Conservation (phyloP, 2,797 vertebrate species). For the Parambassis ranga region DNA sequence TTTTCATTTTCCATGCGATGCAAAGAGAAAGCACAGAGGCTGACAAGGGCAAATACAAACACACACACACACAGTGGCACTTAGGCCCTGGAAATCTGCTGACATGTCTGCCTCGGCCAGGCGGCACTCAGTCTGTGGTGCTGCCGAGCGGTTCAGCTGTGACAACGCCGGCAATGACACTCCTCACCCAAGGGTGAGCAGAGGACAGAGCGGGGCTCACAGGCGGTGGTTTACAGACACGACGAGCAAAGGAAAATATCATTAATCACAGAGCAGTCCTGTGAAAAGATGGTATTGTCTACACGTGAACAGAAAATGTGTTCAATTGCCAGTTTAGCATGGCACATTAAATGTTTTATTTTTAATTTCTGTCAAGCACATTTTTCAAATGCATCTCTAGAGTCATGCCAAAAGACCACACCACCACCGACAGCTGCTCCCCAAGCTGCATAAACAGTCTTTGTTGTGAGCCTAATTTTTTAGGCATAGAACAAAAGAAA, state of each 20-base stretch:
- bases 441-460: too few relatives aligned
- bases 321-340: neutral
- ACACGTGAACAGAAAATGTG: conserved; percentile 4
- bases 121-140: conserved; percentile 62
- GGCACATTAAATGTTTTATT: neutral
- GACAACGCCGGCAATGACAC: conserved; percentile 52
- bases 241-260: conserved; percentile 23
- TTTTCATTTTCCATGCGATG: conserved; percentile 72
- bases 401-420: too few relatives aligned
- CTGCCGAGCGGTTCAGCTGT: conserved; percentile 51
- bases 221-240: conserved; percentile 4
- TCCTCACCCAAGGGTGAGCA: conserved; percentile 56
- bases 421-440: too few relatives aligned
- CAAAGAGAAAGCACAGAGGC: conserved; percentile 66
- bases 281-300: conserved; percentile 24
- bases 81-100: conserved; percentile 71
- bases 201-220: conserved; percentile 42
- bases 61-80: conserved; percentile 48
- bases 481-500: too few relatives aligned
- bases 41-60: conserved; percentile 63
- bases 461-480: too few relatives aligned
- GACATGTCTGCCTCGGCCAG: conserved; percentile 65
- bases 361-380: neutral
- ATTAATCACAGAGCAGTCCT: conserved; percentile 25
- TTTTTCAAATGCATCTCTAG: too few relatives aligned